Percentiles rank a stretch among this genome's conserved stretches.
phyloP scores from a whole-genome alignment of 2,797 vertebrate genomes.

The Tenualosa ilisha region DNA sequence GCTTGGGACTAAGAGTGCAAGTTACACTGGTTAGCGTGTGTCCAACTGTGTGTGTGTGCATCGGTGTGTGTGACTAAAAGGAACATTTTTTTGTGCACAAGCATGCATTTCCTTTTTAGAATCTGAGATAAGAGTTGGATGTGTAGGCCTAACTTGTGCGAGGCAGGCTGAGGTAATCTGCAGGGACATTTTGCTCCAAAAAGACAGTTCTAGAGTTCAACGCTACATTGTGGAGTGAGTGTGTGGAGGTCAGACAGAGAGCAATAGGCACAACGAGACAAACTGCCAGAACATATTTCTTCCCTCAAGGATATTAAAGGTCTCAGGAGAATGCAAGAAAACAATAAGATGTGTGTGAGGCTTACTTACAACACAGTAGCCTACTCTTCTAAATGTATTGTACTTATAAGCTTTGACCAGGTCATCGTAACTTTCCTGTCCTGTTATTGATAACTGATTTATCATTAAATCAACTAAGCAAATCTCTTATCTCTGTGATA shows the following conservation, averaged over 20 bases:
- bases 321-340: neutral
- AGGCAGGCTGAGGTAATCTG: neutral
- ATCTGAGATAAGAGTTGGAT: conserved; percentile 15
- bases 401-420: neutral
- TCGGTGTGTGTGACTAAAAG: neutral
- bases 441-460: too few species aligned
- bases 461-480: too few species aligned
- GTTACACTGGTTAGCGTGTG: conserved; percentile 36
- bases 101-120: conserved; percentile 11
- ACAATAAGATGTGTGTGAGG: neutral
- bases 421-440: neutral
- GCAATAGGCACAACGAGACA: neutral
- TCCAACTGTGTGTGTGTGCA: neutral
- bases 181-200: neutral
- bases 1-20: conserved; percentile 43
- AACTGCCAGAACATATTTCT: neutral
- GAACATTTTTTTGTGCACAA: conserved; percentile 4
- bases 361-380: too few species aligned
- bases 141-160: neutral
- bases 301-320: neutral
- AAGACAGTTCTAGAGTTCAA: neutral
- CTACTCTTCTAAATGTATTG: neutral
- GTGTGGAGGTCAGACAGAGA: neutral
- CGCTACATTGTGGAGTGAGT: neutral
- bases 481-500: too few species aligned